Percentiles rank a stretch among this genome's conserved stretches.
Evolutionary conservation across 2,797 vertebrate species (phyloP).

Genomic region (Ispidina lecontei): DNA sequence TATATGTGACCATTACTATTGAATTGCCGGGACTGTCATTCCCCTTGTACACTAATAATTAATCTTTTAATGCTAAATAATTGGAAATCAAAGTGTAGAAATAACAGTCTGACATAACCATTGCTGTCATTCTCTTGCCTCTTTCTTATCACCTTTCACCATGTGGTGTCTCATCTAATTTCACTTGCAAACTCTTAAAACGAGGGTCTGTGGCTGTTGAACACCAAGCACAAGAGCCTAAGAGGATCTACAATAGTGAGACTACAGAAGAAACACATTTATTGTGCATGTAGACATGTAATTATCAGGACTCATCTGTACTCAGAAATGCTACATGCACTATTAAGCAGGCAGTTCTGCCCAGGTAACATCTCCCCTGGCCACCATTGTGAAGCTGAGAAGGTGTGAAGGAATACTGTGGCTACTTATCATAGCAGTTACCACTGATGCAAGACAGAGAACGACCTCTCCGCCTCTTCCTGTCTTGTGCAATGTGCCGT

Average conservation of each 20-base stretch:
- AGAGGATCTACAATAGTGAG: not conserved
- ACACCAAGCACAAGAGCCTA: not conserved
- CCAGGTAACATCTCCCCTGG: not conserved
- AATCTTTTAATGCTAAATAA: not conserved
- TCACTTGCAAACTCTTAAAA: conserved; percentile 10
- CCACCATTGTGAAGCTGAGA: not conserved
- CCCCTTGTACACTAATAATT: not conserved
- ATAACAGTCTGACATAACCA: not conserved
- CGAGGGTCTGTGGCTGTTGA: not conserved
- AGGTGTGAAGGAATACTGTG: not conserved
- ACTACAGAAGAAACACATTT: not conserved
- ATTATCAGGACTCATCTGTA: not conserved
- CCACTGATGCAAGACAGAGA: not conserved
- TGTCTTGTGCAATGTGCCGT: not conserved
- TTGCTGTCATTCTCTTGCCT: not conserved
- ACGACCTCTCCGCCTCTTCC: not conserved
- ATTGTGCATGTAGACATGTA: not conserved
- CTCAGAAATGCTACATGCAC: not conserved
- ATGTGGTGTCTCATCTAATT: not conserved
- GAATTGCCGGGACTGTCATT: not conserved
- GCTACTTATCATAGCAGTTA: not conserved
- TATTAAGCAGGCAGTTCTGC: not conserved
- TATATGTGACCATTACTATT: not conserved
- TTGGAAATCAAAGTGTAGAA: not conserved
- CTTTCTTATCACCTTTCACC: not conserved